Base-by-base conservation (phyloP, 2,888 invertebrate species). In the Nasonia oneida region DNA sequence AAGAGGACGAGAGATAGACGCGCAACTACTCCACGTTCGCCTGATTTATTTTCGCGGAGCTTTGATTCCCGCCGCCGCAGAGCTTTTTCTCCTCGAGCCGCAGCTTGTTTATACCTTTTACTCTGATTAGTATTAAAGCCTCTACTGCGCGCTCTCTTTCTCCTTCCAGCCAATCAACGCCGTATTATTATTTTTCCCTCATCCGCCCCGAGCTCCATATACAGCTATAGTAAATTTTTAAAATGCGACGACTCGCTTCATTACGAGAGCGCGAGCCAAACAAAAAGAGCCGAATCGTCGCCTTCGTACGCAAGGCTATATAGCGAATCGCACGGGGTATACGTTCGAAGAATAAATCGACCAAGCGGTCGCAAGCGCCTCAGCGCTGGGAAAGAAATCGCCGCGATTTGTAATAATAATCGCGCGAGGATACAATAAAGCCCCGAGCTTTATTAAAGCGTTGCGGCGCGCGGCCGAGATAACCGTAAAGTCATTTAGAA, bases 391-490 rank as follows among this genome's bases (percentile, higher is more conserved):
- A 39, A 84, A 84, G 53, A 61, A 84, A 81, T 84, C 53, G 76
- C 47, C 74, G 42, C 85, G 82, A 85, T 85, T 82, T 85, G 82
- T 85, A 85, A 82, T 79, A 85, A 85, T 85, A 85, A 85, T 67
- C 85, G 81, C 85, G 74, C 2, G 23, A n/a, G 53, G 15, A 74
- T 82, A 79, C 85, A 85, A 81, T 78, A 50, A 81, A 76, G 84
- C 50, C 70, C 14, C 5, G 67, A 64, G 81, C 84, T 76, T 76
- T 85, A 85, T 85, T 85, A 81, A 85, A 81, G 50, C 47, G 47
- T 23, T 12, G 74, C 37, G 14, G 67, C 37, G 37, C 67, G 42
- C 37, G 47, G 8, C n/a, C 57, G 64, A 85, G 85, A 85, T 85
- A 85, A 85, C 64, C 74, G 81, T 74, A 78, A 85, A 85, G 81